A percentile compares a stretch with the other conserved stretches of the same genome.
phyloP scores from a whole-genome alignment of 2,888 invertebrate species.

The Acanthoscelides obtectus region DNA sequence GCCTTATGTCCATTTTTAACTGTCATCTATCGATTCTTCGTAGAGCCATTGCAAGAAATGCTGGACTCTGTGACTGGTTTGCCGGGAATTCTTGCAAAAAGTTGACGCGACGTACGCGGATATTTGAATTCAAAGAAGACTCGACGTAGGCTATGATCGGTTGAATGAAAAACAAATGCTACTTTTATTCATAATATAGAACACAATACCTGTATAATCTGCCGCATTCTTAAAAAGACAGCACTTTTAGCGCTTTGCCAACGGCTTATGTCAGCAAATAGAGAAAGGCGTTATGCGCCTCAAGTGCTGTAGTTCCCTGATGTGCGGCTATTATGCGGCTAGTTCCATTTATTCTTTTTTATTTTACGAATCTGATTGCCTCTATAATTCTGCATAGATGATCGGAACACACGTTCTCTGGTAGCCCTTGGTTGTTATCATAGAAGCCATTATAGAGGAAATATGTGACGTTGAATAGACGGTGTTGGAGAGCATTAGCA shows the following conservation, averaged over 20 bases:
- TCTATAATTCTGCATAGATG: too few species aligned
- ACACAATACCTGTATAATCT: too few species aligned
- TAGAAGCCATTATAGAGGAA: background rate
- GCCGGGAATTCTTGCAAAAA: background rate
- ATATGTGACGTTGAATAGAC: background rate
- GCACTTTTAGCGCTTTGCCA: too few species aligned
- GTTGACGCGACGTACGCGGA: background rate
- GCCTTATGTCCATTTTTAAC: conserved; percentile 19
- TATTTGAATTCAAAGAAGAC: background rate
- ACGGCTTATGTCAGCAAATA: too few species aligned
- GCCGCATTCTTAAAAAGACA: too few species aligned
- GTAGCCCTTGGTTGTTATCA: background rate
- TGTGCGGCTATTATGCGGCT: too few species aligned
- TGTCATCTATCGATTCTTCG: conserved; percentile 21
- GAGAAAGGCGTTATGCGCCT: too few species aligned
- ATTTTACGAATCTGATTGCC: too few species aligned
- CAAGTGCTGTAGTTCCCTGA: too few species aligned
- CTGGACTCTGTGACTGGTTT: conserved; percentile 22
- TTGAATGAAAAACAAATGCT: background rate
- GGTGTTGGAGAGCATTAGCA: background rate
- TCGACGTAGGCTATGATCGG: background rate
- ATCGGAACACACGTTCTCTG: background rate
- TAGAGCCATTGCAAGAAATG: conserved; percentile 19
- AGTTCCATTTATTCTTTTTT: too few species aligned
- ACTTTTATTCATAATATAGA: too few species aligned